Evolutionary conservation across 2,797 vertebrate species (phyloP).

Genomic region (Propithecus perrieri): DNA sequence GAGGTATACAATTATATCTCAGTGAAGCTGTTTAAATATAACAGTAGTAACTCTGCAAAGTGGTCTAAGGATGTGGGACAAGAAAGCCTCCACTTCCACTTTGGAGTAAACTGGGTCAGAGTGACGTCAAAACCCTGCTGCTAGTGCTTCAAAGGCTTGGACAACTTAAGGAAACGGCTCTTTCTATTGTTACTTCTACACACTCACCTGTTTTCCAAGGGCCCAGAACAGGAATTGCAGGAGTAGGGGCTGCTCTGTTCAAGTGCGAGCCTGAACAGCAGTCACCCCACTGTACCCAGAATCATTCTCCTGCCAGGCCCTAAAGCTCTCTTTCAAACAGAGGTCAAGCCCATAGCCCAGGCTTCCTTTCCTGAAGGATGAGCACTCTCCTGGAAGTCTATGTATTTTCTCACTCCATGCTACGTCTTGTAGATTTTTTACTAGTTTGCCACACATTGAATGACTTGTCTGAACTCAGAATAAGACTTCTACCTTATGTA

Average conservation of each 20-base stretch:
- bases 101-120: background rate
- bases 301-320: background rate
- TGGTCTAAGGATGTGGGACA: background rate
- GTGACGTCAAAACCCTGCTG: rapidly evolving
- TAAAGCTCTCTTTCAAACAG: background rate
- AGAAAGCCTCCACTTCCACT: background rate
- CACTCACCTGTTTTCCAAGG: background rate
- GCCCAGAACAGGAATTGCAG: background rate
- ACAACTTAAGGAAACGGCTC: background rate
- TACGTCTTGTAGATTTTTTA: background rate
- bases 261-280: background rate
- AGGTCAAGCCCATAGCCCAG: background rate
- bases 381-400: background rate
- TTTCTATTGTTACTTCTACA: background rate
- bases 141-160: background rate
- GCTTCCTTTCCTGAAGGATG: background rate
- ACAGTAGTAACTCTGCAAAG: background rate
- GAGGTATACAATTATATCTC: background rate
- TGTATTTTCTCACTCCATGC: background rate
- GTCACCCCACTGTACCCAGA: background rate
- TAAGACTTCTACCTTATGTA: background rate
- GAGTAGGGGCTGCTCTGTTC: rapidly evolving
- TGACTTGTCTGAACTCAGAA: slow-evolving; percentile 41
- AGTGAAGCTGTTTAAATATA: background rate
- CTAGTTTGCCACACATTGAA: slow-evolving; percentile 37